These are phyloP conservation scores for Vicugna pacos DNA, from an alignment of 2,113 vertebrate species.

Conservation along the genomic window DNA sequence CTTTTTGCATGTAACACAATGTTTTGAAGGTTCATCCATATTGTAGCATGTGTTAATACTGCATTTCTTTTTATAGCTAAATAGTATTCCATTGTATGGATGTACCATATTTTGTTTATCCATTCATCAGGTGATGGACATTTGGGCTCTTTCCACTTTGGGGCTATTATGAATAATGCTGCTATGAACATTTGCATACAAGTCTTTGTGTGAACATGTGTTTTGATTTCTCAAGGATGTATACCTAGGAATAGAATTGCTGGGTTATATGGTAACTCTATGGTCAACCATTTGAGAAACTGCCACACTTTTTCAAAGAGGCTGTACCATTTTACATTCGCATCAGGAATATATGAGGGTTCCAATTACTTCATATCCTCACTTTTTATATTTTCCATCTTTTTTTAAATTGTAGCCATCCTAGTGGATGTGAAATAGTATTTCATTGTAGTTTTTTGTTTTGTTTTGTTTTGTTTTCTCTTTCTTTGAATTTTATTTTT, in stretches of 20 bases:
- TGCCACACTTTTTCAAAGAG: constrained; percentile 2
- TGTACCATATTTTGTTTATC: neutral
- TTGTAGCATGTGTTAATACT: neutral
- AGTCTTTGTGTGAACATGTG: neutral
- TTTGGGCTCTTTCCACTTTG: neutral
- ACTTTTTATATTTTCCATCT: neutral
- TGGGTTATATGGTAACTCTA: neutral
- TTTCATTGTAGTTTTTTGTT: neutral
- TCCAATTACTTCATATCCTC: neutral
- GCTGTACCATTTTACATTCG: neutral
- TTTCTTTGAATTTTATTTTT: no score
- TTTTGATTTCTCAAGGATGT: constrained; percentile 9
- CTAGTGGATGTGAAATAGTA: neutral
- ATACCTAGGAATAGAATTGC: neutral
- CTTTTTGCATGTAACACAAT: neutral
- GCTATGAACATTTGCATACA: neutral
- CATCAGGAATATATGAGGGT: neutral
- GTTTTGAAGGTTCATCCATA: constrained; percentile 24
- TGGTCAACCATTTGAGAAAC: neutral
- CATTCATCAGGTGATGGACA: neutral
- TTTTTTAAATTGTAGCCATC: constrained; percentile 21
- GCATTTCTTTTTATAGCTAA: constrained; percentile 33
- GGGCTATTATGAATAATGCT: neutral
- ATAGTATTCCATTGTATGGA: constrained; percentile 7
- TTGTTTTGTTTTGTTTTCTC: no score